Conservation (phyloP, 2,888 invertebrate genomes). For the Rhyacophila evoluta region DNA sequence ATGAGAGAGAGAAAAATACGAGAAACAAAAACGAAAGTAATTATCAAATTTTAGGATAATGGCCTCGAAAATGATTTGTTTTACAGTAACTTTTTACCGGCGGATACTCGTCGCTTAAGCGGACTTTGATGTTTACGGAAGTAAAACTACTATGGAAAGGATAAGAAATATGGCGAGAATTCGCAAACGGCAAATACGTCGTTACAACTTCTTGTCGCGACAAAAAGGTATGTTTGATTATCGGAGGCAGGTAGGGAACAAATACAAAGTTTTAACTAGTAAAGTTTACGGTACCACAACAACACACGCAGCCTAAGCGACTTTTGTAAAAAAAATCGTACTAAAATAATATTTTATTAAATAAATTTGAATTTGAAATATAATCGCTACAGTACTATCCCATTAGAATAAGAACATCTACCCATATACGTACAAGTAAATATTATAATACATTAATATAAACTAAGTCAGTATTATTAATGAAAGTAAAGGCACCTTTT, state of each 20-base stretch:
- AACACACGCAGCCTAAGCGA: not conserved
- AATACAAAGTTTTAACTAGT: constrained; percentile 18
- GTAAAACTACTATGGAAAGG: not conserved
- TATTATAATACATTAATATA: too few relatives aligned
- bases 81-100: constrained; percentile 4
- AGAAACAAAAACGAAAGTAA: not conserved
- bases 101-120: constrained; percentile 6
- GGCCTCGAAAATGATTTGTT: not conserved
- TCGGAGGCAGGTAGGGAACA: not conserved
- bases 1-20: not conserved
- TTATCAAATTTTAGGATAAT: not conserved
- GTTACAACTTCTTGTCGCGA: constrained; percentile 22
- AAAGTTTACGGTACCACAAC: not conserved
- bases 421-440: too few relatives aligned
- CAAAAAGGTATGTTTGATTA: constrained; percentile 24
- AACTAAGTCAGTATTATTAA: too few relatives aligned
- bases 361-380: too few relatives aligned
- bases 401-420: too few relatives aligned
- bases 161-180: not conserved
- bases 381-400: too few relatives aligned
- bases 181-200: constrained; percentile 24
- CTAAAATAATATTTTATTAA: too few relatives aligned
- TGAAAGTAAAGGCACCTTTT: too few relatives aligned
- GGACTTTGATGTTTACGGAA: constrained; percentile 13
- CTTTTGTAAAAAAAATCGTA: too few relatives aligned